Base-by-base conservation (phyloP, 2,888 invertebrate genomes). In the Netelia melanura region DNA sequence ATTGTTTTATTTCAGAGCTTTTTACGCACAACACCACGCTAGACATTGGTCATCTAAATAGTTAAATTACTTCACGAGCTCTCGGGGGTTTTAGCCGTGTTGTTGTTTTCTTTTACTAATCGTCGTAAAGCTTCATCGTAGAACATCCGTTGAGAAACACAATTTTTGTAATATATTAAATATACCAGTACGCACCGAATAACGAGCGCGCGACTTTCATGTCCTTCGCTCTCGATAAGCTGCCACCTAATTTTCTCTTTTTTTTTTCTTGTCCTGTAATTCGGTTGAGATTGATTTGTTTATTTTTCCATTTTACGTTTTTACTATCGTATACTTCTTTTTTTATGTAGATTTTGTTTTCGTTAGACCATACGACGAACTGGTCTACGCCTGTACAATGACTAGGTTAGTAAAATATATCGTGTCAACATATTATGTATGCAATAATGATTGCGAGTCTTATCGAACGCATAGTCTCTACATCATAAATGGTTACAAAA, bases 351-450 rank as follows among this genome's bases (percentile, higher is more conserved):
- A 77, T 67, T 82, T 75, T 81, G 68, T 82, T 67, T 30, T 74
- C 52, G 23, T 78, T 77, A 65, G 54, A 86, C 72, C 70, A 79
- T 80, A 81, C 61, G 64, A 85, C 82, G 83, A 74, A 71, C 65
- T 83, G 86, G 82, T 88, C 89, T 67, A 61, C 65, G 67, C 76
- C 89, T 90, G 89, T 83, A 81, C 89, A 91, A 90, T 91, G 91
- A 92, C 92, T 91, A 92, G 91, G 90, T 91, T 90, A 90, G 89
- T 90, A 90, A 90, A 91, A 89, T 90, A 90, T 90, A 88, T 87
- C 86, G 80, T 87, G 85, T 87, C 89, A 89, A 77, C 44, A 67
- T 68, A 56, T 71, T 71, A 56, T 56, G 67, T 56, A n/a, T 89
- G 90, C 88, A 90, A 88, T 88, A 90, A 88, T 88, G 89, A 86